phyloP scores from a whole-genome alignment of 2,113 vertebrate species.

The Melanocharis versteri region DNA sequence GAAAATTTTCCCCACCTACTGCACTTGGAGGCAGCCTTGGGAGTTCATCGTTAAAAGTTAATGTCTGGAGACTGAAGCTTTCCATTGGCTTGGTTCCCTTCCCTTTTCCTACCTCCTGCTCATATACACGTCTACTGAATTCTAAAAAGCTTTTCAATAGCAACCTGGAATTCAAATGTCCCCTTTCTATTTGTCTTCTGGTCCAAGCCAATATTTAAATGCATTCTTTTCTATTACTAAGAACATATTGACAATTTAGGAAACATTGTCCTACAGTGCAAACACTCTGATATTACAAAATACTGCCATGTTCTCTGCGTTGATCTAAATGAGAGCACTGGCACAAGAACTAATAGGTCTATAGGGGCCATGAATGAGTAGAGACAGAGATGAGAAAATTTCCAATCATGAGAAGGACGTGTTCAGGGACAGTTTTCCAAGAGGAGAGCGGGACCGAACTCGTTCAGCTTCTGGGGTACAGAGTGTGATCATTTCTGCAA shows the following conservation, averaged over 20 bases:
- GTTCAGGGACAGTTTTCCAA: neutral
- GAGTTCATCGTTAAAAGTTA: neutral
- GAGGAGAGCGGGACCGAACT: neutral
- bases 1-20: neutral
- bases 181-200: slow-evolving; percentile 21
- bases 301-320: slow-evolving; percentile 1
- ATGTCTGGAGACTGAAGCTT: neutral
- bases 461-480: neutral
- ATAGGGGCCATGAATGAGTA: neutral
- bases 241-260: slow-evolving; percentile 41
- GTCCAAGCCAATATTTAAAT: slow-evolving; percentile 34
- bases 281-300: slow-evolving; percentile 20
- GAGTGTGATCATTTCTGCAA: neutral
- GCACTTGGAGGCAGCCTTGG: neutral
- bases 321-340: slow-evolving; percentile 1
- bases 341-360: slow-evolving; percentile 41
- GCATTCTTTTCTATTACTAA: slow-evolving; percentile 23
- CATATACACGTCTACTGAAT: neutral
- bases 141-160: slow-evolving; percentile 18
- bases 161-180: neutral
- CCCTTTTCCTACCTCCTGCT: neutral
- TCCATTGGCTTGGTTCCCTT: neutral
- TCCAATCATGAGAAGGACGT: neutral
- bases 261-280: slow-evolving; percentile 19
- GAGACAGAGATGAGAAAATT: slow-evolving; percentile 24